Evolutionary conservation across 2,113 vertebrate genomes (phyloP).

Genomic region (Podarcis cretensis): DNA sequence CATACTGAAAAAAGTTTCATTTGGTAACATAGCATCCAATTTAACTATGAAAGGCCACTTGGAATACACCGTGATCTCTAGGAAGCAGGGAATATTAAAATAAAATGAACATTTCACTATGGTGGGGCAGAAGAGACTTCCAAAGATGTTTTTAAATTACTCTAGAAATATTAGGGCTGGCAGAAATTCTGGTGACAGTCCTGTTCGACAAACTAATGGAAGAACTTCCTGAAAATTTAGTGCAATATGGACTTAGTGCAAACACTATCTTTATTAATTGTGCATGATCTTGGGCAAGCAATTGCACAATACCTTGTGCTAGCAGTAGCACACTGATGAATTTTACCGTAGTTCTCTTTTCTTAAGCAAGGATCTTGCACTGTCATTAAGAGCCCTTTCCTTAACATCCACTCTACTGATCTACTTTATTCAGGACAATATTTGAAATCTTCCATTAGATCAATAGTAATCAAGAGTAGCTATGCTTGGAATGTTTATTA

Average conservation of each 20-base stretch:
- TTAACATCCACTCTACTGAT: not conserved
- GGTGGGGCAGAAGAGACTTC: not conserved
- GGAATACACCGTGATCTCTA: not conserved
- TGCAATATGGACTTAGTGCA: not conserved
- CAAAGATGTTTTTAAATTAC: not conserved
- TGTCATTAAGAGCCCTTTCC: not conserved
- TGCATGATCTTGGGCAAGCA: not conserved
- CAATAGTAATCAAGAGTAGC: not conserved
- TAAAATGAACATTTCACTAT: not conserved
- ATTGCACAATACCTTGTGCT: not conserved
- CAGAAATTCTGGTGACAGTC: not conserved
- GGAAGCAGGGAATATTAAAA: not conserved
- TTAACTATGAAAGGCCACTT: not conserved
- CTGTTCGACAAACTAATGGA: not conserved
- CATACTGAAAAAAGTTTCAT: not conserved
- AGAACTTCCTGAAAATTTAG: not conserved
- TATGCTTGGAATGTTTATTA: not conserved
- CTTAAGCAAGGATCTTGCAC: not conserved
- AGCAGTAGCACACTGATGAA: not conserved
- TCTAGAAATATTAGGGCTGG: not conserved
- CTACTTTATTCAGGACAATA: not conserved
- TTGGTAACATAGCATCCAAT: not conserved
- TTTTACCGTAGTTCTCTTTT: not conserved
- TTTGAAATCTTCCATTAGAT: not conserved
- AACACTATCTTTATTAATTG: not conserved